Evolutionary conservation across 2,888 invertebrate genomes (phyloP).

Genomic region (Itoplectis maculator): DNA sequence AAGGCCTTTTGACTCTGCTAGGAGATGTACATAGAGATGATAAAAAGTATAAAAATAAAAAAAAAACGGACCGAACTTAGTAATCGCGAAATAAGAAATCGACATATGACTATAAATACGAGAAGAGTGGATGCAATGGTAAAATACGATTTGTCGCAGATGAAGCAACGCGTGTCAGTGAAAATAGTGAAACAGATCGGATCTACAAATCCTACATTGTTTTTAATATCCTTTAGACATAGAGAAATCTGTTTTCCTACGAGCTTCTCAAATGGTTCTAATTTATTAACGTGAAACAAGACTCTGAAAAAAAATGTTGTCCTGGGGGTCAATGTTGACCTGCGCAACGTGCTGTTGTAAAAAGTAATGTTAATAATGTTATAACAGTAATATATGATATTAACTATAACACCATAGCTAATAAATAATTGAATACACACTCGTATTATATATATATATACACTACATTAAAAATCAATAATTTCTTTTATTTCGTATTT

Average conservation of each 20-base stretch:
- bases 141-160: constrained; percentile 33
- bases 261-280: constrained; percentile 68
- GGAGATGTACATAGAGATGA: constrained; percentile 32
- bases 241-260: constrained; percentile 56
- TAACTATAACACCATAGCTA: constrained; percentile 42
- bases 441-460: constrained; percentile 37
- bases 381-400: constrained; percentile 15
- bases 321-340: constrained; percentile 16
- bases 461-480: constrained; percentile 31
- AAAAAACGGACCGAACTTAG: constrained; percentile 2
- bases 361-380: constrained; percentile 48
- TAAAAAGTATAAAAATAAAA: constrained; percentile 5
- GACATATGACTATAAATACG: constrained; percentile 46
- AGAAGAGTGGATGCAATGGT: constrained; percentile 34
- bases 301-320: constrained; percentile 39
- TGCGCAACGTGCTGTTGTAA: constrained; percentile 48
- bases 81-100: constrained; percentile 27
- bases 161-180: constrained; percentile 35
- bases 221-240: constrained; percentile 36
- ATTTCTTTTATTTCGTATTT: constrained; percentile 33
- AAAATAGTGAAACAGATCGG: constrained; percentile 12
- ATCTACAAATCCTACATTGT: constrained; percentile 36
- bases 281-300: constrained; percentile 55
- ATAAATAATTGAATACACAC: constrained; percentile 49
- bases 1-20: constrained; percentile 34